A percentile compares a stretch with the other conserved stretches of the same genome.
These are phyloP conservation scores for Psilopogon haemacephalus DNA, from an alignment of 2,113 vertebrate species.

Conservation along the genomic window DNA sequence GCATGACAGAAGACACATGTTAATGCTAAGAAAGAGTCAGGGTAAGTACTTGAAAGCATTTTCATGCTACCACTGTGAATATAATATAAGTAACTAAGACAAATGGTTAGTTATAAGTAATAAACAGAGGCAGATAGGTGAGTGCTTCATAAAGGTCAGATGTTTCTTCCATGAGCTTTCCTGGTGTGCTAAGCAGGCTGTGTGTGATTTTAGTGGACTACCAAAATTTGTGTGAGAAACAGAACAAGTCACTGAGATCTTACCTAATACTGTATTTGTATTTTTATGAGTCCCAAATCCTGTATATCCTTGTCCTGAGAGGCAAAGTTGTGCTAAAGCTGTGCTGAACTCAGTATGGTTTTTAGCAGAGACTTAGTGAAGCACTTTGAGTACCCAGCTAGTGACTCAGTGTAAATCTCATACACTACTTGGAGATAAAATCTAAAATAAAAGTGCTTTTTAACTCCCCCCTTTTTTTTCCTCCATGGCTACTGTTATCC, in stretches of 20 bases:
- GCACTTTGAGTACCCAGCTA: not conserved
- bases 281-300: not conserved
- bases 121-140: not conserved
- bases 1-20: not conserved
- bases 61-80: not conserved
- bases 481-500: not conserved
- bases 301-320: not conserved
- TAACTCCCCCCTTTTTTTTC: not conserved
- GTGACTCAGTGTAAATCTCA: not conserved
- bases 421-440: not conserved
- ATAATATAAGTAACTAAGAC: not conserved
- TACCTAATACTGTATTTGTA: not conserved
- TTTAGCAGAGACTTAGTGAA: not conserved
- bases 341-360: not conserved
- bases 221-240: not conserved
- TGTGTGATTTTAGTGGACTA: not conserved
- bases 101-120: not conserved
- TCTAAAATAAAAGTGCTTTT: slow-evolving; percentile 7
- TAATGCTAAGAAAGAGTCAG: not conserved
- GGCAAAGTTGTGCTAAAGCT: not conserved
- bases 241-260: not conserved
- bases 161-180: not conserved
- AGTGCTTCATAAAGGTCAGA: not conserved
- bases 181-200: not conserved
- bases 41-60: not conserved